Conservation (phyloP, 2,888 invertebrate species). For the Cynaeus angustus region DNA sequence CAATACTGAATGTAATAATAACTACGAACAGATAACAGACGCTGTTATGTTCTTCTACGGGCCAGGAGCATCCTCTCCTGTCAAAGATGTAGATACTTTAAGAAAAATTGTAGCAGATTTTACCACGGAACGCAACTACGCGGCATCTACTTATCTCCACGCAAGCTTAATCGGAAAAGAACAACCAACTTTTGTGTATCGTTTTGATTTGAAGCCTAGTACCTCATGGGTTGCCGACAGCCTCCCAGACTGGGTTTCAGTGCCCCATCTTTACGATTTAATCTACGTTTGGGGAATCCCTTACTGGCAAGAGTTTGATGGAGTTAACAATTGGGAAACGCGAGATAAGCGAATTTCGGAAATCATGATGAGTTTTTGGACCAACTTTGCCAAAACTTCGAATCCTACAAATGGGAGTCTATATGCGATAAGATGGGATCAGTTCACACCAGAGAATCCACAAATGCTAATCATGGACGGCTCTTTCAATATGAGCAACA, state of each 20-base stretch:
- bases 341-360: conserved; percentile 87
- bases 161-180: conserved; percentile 78
- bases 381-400: conserved; percentile 84
- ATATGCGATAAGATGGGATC: conserved; percentile 82
- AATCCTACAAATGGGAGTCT: conserved; percentile 82
- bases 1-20: conserved; percentile 74
- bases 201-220: conserved; percentile 84
- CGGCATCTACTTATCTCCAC: conserved; percentile 81
- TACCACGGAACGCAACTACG: conserved; percentile 82
- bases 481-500: conserved; percentile 84
- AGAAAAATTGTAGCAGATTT: conserved; percentile 81
- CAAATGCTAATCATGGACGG: conserved; percentile 84
- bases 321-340: conserved; percentile 81
- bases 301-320: conserved; percentile 77
- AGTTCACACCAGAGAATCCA: conserved; percentile 79
- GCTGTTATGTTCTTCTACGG: conserved; percentile 86
- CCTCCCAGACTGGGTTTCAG: conserved; percentile 85
- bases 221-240: conserved; percentile 78
- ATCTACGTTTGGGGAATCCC: conserved; percentile 89
- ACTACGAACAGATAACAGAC: conserved; percentile 80
- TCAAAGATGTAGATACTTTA: conserved; percentile 76
- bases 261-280: conserved; percentile 88
- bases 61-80: conserved; percentile 80
- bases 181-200: conserved; percentile 80
- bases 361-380: conserved; percentile 86